Evolutionary conservation across 1,140 invertebrate species (phyloP), one percentile per base, ranked within the genome.

Genomic region (Dreissena rostriformis): DNA sequence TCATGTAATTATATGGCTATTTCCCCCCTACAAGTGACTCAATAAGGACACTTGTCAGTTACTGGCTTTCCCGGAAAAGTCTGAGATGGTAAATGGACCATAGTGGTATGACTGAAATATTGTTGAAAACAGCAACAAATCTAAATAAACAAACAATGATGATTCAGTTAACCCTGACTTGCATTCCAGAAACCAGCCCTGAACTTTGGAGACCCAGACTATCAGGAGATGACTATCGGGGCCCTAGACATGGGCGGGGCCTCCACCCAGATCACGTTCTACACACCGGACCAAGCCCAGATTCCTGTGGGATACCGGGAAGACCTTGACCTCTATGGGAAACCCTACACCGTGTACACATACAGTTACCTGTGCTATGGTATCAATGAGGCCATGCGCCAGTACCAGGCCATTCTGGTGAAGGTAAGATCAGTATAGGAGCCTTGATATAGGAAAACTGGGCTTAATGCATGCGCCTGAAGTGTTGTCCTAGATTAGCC

Each of bases 201-300:
- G 57, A 61, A 39, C 17, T 12, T 61, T 4, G 22, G 57, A 19
- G 57, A 61, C 57, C 11, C 57, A 61, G 17, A n/a, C 17, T 61
- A 61, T 61, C 4, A 61, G 29, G 67, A 79, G 26, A 28, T 24
- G 26, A 92, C 90, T 49, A 72, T 91, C 12, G 95, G 95, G 10
- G 92, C 94, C 8, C 75, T 95, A 57, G 95, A 95, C 87, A 87
- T 95, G 84, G 95, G 95, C 52, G 95, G 95, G 70, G 95, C 95
- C 1, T 95, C 95, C 5, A 94, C 94, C 12, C 95, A 95, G 88
- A 94, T 95, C 15, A 93, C 94, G 0, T 94, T 94, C 89, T 91
- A 94, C 52, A 82, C 87, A 91, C 11, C 65, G 85, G 28, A 70
- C 55, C 22, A 63, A 19, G 15, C 49, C 57, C 0, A 52, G 2